Conservation (phyloP, 2,888 invertebrate genomes). For the Galerucella calmariensis region DNA sequence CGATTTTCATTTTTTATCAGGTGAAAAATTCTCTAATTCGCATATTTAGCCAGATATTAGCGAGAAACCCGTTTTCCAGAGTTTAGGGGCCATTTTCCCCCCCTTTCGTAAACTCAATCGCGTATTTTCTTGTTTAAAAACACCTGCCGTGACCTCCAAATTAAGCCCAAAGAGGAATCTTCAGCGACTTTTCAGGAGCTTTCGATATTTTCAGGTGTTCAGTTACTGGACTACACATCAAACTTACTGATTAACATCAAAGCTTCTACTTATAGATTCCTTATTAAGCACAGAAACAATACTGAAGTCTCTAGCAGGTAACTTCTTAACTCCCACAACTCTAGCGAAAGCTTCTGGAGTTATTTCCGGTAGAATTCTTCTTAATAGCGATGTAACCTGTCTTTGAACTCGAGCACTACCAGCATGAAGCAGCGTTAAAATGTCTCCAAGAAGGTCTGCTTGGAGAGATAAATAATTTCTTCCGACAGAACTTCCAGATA, state of each 20-base stretch:
- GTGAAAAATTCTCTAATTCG: too few relatives aligned
- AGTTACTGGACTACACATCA: too few relatives aligned
- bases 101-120: too few relatives aligned
- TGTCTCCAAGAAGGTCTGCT: conserved; percentile 83
- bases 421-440: conserved; percentile 88
- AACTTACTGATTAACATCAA: conserved; percentile 65
- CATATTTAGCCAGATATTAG: too few relatives aligned
- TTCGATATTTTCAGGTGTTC: too few relatives aligned
- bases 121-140: too few relatives aligned
- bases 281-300: conserved; percentile 73
- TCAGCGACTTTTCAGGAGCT: too few relatives aligned
- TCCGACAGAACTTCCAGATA: conserved; percentile 93
- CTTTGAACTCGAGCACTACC: conserved; percentile 95
- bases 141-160: too few relatives aligned
- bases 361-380: conserved; percentile 90
- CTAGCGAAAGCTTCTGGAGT: conserved; percentile 85
- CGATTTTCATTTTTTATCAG: too few relatives aligned
- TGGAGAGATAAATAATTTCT: conserved; percentile 91
- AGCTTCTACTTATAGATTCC: conserved; percentile 63
- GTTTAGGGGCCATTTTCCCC: too few relatives aligned
- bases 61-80: too few relatives aligned
- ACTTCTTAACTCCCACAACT: conserved; percentile 76
- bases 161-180: too few relatives aligned
- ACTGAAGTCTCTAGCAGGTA: conserved; percentile 82
- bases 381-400: conserved; percentile 88